Percentiles rank a stretch among this genome's conserved stretches.
phyloP scores from a whole-genome alignment of 2,797 vertebrate genomes.

The Acrocephalus scirpaceus region DNA sequence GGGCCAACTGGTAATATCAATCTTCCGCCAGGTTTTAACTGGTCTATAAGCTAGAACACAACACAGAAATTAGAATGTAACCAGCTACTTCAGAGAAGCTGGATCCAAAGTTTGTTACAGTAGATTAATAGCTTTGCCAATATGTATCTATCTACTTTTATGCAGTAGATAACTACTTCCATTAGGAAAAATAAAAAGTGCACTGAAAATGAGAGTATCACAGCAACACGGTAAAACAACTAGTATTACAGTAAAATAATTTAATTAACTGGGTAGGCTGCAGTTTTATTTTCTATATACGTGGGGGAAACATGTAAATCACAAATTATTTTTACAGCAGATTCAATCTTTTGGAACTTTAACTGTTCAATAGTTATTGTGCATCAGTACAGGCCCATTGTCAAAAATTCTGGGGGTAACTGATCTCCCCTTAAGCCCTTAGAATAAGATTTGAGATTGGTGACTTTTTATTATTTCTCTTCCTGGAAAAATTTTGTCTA shows the following conservation, averaged over 20 bases:
- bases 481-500: not conserved
- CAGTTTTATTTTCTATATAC: not conserved
- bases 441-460: not conserved
- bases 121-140: not conserved
- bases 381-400: not conserved
- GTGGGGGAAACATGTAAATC: not conserved
- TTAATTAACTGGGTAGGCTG: not conserved
- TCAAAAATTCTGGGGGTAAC: not conserved
- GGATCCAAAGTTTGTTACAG: constrained; percentile 21
- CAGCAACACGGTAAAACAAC: not conserved
- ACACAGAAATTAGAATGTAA: constrained; percentile 60
- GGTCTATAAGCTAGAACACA: constrained; percentile 90
- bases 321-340: not conserved
- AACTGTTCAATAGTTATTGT: not conserved
- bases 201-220: constrained; percentile 3
- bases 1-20: constrained; percentile 97
- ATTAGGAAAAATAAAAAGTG: not conserved
- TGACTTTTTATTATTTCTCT: not conserved
- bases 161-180: not conserved
- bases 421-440: not conserved
- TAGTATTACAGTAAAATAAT: not conserved
- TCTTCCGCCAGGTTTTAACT: constrained; percentile 96
- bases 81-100: constrained; percentile 13
- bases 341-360: not conserved
- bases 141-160: not conserved